Percentiles rank a stretch among this genome's conserved stretches.
These are phyloP conservation scores for Marisa cornuarietis DNA, from an alignment of 1,140 invertebrate species.

Conservation along the genomic window DNA sequence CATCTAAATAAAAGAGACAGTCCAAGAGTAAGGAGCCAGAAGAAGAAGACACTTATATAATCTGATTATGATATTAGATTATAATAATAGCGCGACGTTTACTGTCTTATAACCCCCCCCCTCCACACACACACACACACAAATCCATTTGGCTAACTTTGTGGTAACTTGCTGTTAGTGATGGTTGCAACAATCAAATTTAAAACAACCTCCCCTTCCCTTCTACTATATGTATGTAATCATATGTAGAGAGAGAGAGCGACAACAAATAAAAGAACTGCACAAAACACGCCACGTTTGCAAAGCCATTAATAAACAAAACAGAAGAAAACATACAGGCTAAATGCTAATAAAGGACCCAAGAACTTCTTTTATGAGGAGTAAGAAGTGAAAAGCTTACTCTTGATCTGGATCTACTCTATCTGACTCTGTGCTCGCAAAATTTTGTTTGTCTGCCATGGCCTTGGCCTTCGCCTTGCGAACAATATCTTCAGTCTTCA, in stretches of 20 bases:
- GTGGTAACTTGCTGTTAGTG: background rate
- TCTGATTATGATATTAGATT: no score
- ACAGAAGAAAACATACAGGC: background rate
- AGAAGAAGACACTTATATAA: no score
- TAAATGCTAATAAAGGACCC: background rate
- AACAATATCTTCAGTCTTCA: slow-evolving; percentile 55
- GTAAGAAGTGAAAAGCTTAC: background rate
- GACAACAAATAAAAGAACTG: background rate
- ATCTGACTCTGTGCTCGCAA: slow-evolving; percentile 19
- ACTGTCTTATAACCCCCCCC: background rate
- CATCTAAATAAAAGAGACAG: slow-evolving; percentile 35
- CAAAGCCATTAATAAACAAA: background rate
- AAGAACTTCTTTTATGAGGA: background rate
- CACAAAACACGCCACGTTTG: background rate
- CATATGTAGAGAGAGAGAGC: background rate
- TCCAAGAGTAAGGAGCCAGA: background rate
- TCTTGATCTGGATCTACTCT: background rate
- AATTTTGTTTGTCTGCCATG: slow-evolving; percentile 40
- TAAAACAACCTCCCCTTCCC: no score
- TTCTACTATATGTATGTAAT: background rate
- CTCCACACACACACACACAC: background rate
- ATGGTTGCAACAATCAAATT: background rate
- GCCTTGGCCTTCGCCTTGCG: slow-evolving; percentile 53
- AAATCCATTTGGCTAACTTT: background rate
- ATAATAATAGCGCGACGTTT: background rate